Evolutionary conservation across 2,888 invertebrate species (phyloP), one percentile per base, ranked within the genome.

Genomic region (Raillietiella orientalis): DNA sequence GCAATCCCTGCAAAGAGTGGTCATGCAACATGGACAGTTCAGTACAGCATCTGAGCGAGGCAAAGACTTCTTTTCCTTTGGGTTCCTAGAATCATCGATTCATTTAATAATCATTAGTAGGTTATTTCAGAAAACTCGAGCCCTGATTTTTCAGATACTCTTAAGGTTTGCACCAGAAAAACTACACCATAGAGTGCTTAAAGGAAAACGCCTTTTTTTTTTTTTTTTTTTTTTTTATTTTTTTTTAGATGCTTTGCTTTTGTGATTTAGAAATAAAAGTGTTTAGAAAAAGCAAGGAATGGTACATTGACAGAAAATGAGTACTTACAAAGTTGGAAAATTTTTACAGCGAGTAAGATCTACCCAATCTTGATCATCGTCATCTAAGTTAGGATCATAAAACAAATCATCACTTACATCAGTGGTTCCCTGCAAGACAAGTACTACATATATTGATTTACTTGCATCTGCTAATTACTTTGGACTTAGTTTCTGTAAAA

Each of bases 11-110:
- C 56, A 56, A 6, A 58, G 37, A n/a, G 51, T 42, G 2, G 49
- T 45, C 48, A 58, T 53, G 38, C 58, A 58, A 4, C 55, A 53
- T 9, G 58, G 58, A 38, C 58, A 58, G 37, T 56, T 55, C 9
- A 58, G 40, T 9, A 57, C 50, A 5, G 57, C 57, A 43, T 58
- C 58, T 37, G 50, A 52, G 19, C 36, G 42, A 3, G 49, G 46
- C 8, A 44, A 35, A 3, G 33, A 34, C 24, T 36, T 38, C 14
- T 30, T 21, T 16, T 26, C 14, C 5, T 12, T 10, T 11, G 3
- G 11, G n/a, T 13, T 10, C 22, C 25, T 21, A 5, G 10, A 12
- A 24, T 27, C 17, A 9, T 4, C 15, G 11, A 21, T 3, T n/a
- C 12, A 24, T 19, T 20, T 11, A 17, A 17, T 8, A 17, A 17